Conservation (phyloP, 2,888 invertebrate species). For the Sinohyriopsis cumingii region DNA sequence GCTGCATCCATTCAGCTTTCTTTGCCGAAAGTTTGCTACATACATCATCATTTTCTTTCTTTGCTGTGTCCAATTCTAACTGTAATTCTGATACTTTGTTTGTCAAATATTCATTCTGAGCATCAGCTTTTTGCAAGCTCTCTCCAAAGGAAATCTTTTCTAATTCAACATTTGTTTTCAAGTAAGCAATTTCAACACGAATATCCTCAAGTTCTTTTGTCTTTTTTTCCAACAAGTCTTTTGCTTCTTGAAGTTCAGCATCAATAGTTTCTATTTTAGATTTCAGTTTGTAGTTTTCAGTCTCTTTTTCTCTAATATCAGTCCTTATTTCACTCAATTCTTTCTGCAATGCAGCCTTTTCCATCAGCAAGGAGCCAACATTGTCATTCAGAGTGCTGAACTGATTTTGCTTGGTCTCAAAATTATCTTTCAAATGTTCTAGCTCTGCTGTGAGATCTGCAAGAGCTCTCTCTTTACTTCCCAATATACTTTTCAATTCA, state of each 20-base stretch:
- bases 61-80: not conserved
- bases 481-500: conserved; percentile 13
- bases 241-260: conserved; percentile 15
- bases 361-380: conserved; percentile 6
- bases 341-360: conserved; percentile 7
- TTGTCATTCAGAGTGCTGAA: conserved; percentile 5
- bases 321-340: not conserved
- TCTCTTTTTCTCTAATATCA: conserved; percentile 2
- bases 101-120: conserved; percentile 7
- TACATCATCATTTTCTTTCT: not conserved
- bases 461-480: conserved; percentile 16
- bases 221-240: conserved; percentile 9
- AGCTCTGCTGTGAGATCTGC: conserved; percentile 17
- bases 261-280: conserved; percentile 9
- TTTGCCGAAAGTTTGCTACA: too few relatives aligned
- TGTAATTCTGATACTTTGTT: not conserved
- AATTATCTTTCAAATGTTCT: conserved; percentile 8
- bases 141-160: not conserved
- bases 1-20: not conserved
- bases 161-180: not conserved
- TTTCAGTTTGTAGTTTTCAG: conserved; percentile 1
- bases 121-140: not conserved
- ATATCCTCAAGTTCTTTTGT: too few relatives aligned
- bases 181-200: too few relatives aligned
- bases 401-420: conserved; percentile 1